phyloP scores from a whole-genome alignment of 2,888 invertebrate genomes.

The Protonemura montana region DNA sequence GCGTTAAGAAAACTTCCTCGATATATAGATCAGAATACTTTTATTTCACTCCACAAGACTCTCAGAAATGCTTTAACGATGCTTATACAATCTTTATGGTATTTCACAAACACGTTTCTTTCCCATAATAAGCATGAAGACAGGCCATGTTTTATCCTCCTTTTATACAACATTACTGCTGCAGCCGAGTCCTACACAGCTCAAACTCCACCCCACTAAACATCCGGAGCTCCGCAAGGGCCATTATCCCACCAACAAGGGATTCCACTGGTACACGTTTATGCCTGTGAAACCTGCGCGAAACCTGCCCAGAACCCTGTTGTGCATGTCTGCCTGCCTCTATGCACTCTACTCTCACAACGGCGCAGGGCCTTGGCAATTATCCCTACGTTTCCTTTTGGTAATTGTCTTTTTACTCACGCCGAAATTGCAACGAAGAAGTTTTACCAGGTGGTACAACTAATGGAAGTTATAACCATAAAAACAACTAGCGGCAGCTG shows the following conservation, averaged over 20 bases:
- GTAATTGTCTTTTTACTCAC: slow-evolving; percentile 12
- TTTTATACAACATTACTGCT: slow-evolving; percentile 5
- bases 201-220: slow-evolving; percentile 4
- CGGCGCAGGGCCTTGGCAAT: neutral
- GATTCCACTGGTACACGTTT: neutral
- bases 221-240: slow-evolving; percentile 3
- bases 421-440: neutral
- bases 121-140: neutral
- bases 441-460: slow-evolving; percentile 12
- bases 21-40: neutral
- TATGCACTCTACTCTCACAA: neutral
- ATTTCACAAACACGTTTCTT: slow-evolving; percentile 12
- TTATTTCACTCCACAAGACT: neutral
- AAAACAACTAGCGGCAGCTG: neutral
- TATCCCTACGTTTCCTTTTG: neutral
- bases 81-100: neutral
- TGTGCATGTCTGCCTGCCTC: neutral
- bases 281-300: neutral
- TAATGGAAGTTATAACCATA: slow-evolving; percentile 5
- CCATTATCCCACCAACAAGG: slow-evolving; percentile 12
- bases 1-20: neutral
- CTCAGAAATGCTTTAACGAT: neutral
- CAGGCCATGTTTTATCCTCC: slow-evolving; percentile 12
- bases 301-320: neutral
- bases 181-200: neutral